Evolutionary conservation across 2,797 vertebrate genomes (phyloP).

Genomic region (Rhabdomys pumilio): DNA sequence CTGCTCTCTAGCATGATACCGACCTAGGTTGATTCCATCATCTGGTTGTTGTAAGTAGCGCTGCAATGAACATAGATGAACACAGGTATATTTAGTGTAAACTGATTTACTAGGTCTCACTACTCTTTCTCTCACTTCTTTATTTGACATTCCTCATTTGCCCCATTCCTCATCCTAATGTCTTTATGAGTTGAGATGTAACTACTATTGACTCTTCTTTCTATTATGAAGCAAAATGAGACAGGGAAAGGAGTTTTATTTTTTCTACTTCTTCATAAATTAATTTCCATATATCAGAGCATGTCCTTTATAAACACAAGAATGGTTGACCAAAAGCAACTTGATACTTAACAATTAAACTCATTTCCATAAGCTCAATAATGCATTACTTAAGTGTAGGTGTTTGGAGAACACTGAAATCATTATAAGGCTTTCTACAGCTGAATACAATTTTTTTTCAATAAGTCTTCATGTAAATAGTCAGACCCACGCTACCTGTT

Average conservation of each 20-base stretch:
- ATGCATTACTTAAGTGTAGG: not conserved
- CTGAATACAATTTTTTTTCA: constrained; percentile 69
- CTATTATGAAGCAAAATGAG: not conserved
- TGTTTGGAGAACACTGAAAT: not conserved
- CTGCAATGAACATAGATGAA: not conserved
- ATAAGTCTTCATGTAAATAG: constrained; percentile 77
- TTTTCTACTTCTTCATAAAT: not conserved
- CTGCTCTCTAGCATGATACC: not conserved
- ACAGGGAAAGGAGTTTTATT: not conserved
- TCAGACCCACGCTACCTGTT: constrained; percentile 68
- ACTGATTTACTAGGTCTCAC: not conserved
- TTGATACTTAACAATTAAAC: not conserved
- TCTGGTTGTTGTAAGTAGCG: not conserved
- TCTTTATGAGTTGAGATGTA: not conserved
- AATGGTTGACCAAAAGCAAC: constrained; percentile 5
- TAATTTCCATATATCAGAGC: constrained; percentile 1
- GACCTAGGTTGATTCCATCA: not conserved
- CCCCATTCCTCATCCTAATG: not conserved
- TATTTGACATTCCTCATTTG: not conserved
- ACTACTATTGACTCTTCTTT: not conserved
- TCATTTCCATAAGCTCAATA: constrained; percentile 42
- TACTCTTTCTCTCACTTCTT: not conserved
- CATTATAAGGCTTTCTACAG: constrained; percentile 34
- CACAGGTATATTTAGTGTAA: not conserved
- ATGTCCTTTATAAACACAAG: not conserved